phyloP scores from a whole-genome alignment of 2,797 vertebrate genomes.

The Pantherophis alleghaniensis region DNA sequence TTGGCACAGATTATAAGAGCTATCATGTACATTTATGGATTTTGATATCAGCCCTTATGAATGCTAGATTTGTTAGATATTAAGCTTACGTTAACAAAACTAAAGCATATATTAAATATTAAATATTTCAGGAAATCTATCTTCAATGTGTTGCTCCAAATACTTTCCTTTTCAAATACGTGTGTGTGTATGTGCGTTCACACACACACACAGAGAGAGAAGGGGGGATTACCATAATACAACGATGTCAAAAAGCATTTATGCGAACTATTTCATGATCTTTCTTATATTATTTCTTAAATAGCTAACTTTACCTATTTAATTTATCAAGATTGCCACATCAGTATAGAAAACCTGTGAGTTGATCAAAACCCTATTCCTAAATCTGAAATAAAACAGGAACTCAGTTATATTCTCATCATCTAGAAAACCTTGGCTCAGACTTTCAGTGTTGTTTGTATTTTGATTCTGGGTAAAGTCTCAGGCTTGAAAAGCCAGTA shows the following conservation, averaged over 20 bases:
- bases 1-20: slow-evolving; percentile 26
- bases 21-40: slow-evolving; percentile 25
- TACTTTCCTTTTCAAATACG: slow-evolving; percentile 16
- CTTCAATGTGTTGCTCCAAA: slow-evolving; percentile 28
- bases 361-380: background rate
- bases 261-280: background rate
- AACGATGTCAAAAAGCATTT: background rate
- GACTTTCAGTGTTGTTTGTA: background rate
- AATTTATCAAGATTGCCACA: background rate
- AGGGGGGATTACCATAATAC: background rate
- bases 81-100: slow-evolving; percentile 10
- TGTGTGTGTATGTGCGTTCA: too few species aligned
- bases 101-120: background rate
- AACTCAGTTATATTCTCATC: background rate
- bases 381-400: background rate
- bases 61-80: slow-evolving; percentile 16
- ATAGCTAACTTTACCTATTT: background rate
- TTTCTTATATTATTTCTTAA: background rate
- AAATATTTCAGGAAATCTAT: background rate
- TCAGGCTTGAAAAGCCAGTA: background rate
- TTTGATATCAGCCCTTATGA: slow-evolving; percentile 7
- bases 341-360: background rate
- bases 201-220: rapidly evolving
- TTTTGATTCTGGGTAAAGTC: background rate
- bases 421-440: background rate